phyloP scores from a whole-genome alignment of 2,113 vertebrate species.

The Phasianus colchicus region DNA sequence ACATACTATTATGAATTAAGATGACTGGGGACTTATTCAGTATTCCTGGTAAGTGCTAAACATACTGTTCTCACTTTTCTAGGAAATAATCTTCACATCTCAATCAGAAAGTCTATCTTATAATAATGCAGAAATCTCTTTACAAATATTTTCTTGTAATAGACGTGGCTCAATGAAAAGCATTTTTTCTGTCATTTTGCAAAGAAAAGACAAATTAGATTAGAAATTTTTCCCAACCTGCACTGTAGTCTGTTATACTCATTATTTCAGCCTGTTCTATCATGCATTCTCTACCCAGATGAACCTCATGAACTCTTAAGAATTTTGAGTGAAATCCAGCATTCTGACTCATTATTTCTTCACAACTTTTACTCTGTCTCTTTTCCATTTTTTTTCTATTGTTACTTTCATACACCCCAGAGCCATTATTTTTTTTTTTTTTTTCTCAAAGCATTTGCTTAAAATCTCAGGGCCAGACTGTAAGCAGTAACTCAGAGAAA shows the following conservation, averaged over 20 bases:
- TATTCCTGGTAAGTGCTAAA: neutral
- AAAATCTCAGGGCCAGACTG: neutral
- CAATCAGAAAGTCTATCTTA: neutral
- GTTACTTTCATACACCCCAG: neutral
- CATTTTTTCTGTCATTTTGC: neutral
- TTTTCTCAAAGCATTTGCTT: neutral
- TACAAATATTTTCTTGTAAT: neutral
- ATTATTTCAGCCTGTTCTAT: neutral
- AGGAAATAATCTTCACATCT: neutral
- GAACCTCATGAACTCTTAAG: neutral
- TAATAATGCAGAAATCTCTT: neutral
- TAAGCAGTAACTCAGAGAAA: neutral
- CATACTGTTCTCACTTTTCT: neutral
- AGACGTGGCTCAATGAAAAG: neutral
- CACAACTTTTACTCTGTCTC: accelerated
- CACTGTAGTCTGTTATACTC: neutral
- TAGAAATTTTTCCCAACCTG: neutral
- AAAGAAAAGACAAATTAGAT: neutral
- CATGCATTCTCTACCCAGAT: neutral
- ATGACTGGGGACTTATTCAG: neutral
- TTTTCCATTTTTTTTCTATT: neutral
- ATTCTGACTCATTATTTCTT: neutral
- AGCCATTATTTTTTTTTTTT: neutral
- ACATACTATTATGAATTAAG: neutral
- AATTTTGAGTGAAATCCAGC: neutral